phyloP scores from a whole-genome alignment of 2,888 invertebrate genomes.

The Phaonia tiefii region DNA sequence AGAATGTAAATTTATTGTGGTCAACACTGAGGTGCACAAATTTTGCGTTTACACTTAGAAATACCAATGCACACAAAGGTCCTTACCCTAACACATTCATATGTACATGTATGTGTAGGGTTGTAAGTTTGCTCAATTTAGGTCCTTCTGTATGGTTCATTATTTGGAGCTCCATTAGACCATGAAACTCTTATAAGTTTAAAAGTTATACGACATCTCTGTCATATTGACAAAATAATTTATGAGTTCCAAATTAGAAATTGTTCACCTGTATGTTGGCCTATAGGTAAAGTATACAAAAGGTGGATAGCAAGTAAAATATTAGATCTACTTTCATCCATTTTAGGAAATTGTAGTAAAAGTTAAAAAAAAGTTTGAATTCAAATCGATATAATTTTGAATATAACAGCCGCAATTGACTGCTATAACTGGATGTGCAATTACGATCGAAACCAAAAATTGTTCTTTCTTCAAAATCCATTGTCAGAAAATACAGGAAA shows the following conservation, averaged over 20 bases:
- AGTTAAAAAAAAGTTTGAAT: no score
- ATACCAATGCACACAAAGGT: no score
- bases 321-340: no score
- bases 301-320: no score
- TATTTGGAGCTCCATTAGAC: constrained; percentile 19
- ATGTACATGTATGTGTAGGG: background rate
- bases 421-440: no score
- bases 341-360: no score
- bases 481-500: no score
- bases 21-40: constrained; percentile 45
- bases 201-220: constrained; percentile 31
- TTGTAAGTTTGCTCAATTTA: background rate
- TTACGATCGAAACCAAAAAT: no score
- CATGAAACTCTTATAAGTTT: constrained; percentile 29
- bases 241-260: constrained; percentile 55
- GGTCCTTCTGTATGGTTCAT: background rate
- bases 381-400: no score
- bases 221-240: constrained; percentile 54
- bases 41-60: background rate
- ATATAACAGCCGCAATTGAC: no score
- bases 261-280: constrained; percentile 34
- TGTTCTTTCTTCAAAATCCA: no score
- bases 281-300: background rate
- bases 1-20: constrained; percentile 60
- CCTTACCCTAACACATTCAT: no score